phyloP scores from a whole-genome alignment of 1,140 invertebrate genomes.

The Lycorma delicatula region DNA sequence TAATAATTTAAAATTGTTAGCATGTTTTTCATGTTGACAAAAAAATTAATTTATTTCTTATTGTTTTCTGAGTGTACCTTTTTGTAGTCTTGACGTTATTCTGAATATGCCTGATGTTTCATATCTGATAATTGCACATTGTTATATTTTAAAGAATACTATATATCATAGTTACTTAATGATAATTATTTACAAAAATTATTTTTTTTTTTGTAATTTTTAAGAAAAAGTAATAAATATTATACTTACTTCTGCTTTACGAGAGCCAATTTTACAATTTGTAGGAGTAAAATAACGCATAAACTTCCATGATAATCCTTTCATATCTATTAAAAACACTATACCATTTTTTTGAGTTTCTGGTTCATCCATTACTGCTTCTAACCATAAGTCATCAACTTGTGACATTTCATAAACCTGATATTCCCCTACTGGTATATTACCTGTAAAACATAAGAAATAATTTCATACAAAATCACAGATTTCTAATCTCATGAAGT shows the following conservation, averaged over 20 bases:
- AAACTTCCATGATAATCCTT: constrained; percentile 30
- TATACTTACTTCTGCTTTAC: constrained; percentile 29
- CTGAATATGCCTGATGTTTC: background rate
- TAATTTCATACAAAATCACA: no score
- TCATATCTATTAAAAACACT: constrained; percentile 36
- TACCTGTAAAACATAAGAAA: no score
- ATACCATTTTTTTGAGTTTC: constrained; percentile 34
- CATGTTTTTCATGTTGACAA: no score
- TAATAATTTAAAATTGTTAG: no score
- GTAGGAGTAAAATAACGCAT: constrained; percentile 34
- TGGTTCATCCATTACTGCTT: constrained; percentile 31
- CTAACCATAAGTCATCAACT: constrained; percentile 33
- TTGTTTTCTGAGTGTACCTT: background rate
- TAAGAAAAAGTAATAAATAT: background rate
- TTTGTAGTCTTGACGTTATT: background rate
- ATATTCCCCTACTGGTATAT: constrained; percentile 21
- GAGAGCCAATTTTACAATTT: constrained; percentile 30
- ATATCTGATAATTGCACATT: background rate
- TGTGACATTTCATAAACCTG: constrained; percentile 24
- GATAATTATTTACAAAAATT: background rate
- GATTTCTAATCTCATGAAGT: no score
- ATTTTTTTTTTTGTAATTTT: background rate
- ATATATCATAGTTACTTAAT: no score
- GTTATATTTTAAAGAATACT: no score
- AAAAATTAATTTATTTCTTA: background rate